A percentile compares a stretch with the other conserved stretches of the same genome.
phyloP scores from a whole-genome alignment of 1,140 invertebrate species.

The Drosophila saltans region DNA sequence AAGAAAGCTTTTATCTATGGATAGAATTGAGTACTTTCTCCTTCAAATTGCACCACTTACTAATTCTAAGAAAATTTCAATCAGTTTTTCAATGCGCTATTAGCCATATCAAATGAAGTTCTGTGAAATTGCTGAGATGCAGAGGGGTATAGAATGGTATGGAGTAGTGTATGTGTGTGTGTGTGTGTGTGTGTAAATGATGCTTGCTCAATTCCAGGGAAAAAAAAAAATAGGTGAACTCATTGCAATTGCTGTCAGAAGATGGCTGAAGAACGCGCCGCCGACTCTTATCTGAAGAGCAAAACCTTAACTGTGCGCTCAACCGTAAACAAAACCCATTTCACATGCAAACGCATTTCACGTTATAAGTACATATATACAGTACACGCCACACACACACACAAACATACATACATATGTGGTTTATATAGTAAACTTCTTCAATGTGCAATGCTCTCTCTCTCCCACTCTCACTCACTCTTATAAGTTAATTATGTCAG shows the following conservation, averaged over 20 bases:
- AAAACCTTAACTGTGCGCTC: conserved; percentile 47
- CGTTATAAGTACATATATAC: neutral
- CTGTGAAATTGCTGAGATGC: conserved; percentile 2
- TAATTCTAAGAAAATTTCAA: neutral
- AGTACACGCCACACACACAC: neutral
- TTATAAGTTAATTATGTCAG: conserved; percentile 55
- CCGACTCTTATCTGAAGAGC: conserved; percentile 41
- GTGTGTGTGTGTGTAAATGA: neutral
- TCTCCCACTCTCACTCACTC: neutral
- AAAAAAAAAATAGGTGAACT: neutral
- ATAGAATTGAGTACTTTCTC: too few relatives aligned
- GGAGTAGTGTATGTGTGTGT: neutral
- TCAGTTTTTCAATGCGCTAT: neutral
- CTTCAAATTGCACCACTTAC: too few relatives aligned
- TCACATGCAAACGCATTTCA: conserved; percentile 14
- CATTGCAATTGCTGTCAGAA: conserved; percentile 8
- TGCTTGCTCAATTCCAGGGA: conserved; percentile 3
- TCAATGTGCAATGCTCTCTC: conserved; percentile 24
- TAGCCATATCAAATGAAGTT: neutral
- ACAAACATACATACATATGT: too few relatives aligned
- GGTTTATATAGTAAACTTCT: conserved; percentile 25
- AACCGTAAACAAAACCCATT: conserved; percentile 47
- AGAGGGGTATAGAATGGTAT: too few relatives aligned
- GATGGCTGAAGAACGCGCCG: neutral
- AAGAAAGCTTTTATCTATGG: too few relatives aligned